phyloP scores from a whole-genome alignment of 2,113 vertebrate genomes.

The Chascanopsetta lugubris region DNA sequence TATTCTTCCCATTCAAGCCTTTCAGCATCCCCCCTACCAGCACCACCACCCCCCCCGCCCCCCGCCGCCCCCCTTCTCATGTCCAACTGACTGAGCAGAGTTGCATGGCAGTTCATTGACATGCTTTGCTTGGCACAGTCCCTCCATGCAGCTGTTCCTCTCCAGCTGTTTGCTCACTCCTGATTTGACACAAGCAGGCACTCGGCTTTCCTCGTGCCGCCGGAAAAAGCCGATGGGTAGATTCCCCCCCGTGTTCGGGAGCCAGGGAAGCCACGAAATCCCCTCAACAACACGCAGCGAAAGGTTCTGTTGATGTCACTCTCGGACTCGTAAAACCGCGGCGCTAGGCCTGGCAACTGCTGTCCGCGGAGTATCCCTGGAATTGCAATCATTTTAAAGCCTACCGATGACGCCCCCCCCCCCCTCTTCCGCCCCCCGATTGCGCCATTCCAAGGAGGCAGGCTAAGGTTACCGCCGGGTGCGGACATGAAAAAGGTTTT shows the following conservation, averaged over 20 bases:
- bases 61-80: too few relatives aligned
- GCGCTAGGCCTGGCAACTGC: conserved; percentile 19
- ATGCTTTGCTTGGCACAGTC: conserved; percentile 59
- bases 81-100: conserved; percentile 46
- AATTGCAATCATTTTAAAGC: conserved; percentile 41
- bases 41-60: too few relatives aligned
- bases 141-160: conserved; percentile 63
- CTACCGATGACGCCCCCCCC: conserved; percentile 18
- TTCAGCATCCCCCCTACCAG: conserved; percentile 21
- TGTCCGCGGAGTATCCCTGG: conserved; percentile 43
- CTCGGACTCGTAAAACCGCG: conserved; percentile 14
- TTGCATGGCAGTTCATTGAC: conserved; percentile 51
- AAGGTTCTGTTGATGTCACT: conserved; percentile 8
- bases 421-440: too few relatives aligned
- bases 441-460: conserved; percentile 41
- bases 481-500: conserved; percentile 26
- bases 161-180: conserved; percentile 52
- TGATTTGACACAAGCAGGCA: conserved; percentile 59
- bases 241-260: conserved; percentile 24
- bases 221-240: conserved; percentile 19
- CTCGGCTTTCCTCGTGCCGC: conserved; percentile 22
- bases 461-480: conserved; percentile 38
- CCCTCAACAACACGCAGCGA: neutral
- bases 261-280: conserved; percentile 7
- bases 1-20: conserved; percentile 38